A percentile compares a stretch with the other conserved stretches of the same genome.
phyloP scores from a whole-genome alignment of 2,113 vertebrate genomes.

The Actinemys pallida region DNA sequence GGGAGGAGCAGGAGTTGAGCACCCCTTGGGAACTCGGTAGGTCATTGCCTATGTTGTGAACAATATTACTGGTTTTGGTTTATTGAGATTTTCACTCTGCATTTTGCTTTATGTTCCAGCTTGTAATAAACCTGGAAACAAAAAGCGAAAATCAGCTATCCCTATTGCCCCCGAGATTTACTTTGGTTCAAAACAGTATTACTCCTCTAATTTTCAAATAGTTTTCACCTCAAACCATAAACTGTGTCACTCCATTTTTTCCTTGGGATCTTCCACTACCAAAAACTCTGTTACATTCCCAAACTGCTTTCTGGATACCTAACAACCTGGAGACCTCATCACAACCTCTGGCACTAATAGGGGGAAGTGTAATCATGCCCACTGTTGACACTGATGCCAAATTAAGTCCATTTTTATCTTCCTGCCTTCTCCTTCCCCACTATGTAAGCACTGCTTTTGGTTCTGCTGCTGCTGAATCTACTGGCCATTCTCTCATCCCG shows the following conservation, averaged over 20 bases:
- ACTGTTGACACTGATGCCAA: background rate
- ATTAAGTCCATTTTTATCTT: background rate
- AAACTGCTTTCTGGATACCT: background rate
- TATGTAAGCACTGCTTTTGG: background rate
- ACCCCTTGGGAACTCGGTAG: too few relatives aligned
- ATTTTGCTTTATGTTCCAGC: background rate
- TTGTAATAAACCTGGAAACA: background rate
- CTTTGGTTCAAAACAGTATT: background rate
- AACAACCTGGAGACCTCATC: background rate
- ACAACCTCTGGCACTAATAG: background rate
- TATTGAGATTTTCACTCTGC: background rate
- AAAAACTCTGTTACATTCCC: background rate
- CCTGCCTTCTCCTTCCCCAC: background rate
- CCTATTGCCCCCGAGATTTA: background rate
- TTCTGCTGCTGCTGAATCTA: background rate
- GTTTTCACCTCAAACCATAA: background rate
- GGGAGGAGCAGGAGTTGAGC: too few relatives aligned
- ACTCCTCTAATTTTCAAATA: background rate
- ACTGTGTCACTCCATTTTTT: background rate
- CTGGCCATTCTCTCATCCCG: background rate
- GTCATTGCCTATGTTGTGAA: background rate
- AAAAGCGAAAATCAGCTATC: background rate
- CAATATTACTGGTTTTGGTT: accelerated
- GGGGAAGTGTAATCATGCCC: background rate
- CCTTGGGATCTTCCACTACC: background rate